A percentile compares a stretch with the other conserved stretches of the same genome.
Evolutionary conservation across 2,797 vertebrate genomes (phyloP).

Genomic region (Acanthurus leucopareius): DNA sequence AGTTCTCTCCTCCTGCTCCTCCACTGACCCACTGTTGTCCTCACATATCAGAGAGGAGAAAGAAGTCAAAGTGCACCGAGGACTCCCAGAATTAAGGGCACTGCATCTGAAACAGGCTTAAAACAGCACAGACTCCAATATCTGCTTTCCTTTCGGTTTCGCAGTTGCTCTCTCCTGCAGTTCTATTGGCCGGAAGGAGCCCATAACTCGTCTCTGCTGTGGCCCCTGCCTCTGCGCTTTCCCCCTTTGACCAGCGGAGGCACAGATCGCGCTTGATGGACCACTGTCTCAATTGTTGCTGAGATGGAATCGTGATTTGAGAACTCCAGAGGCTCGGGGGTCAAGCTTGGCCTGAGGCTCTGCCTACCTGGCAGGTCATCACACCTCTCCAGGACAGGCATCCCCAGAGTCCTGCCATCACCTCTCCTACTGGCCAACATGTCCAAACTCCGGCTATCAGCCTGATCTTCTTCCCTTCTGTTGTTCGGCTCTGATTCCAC

Average conservation of each 20-base stretch:
- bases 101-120: constrained; percentile 61
- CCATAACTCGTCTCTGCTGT: constrained; percentile 84
- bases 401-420: constrained; percentile 91
- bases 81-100: constrained; percentile 73
- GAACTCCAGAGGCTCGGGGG: constrained; percentile 89
- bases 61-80: constrained; percentile 83
- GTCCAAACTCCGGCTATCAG: constrained; percentile 58
- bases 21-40: constrained; percentile 69
- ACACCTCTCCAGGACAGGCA: constrained; percentile 96
- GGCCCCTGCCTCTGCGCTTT: constrained; percentile 87
- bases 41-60: constrained; percentile 68
- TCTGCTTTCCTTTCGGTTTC: constrained; percentile 48
- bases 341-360: constrained; percentile 86
- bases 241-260: constrained; percentile 76
- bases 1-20: constrained; percentile 58
- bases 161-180: constrained; percentile 54
- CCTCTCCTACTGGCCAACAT: constrained; percentile 63
- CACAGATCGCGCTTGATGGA: constrained; percentile 91
- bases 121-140: constrained; percentile 54
- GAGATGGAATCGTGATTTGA: constrained; percentile 92
- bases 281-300: constrained; percentile 96
- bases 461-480: constrained; percentile 53
- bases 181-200: constrained; percentile 78
- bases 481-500: constrained; percentile 63
- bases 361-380: constrained; percentile 92